A percentile compares a stretch with the other conserved stretches of the same genome.
Evolutionary conservation across 1,140 invertebrate species (phyloP).

Genomic region (Drosophila pandora): DNA sequence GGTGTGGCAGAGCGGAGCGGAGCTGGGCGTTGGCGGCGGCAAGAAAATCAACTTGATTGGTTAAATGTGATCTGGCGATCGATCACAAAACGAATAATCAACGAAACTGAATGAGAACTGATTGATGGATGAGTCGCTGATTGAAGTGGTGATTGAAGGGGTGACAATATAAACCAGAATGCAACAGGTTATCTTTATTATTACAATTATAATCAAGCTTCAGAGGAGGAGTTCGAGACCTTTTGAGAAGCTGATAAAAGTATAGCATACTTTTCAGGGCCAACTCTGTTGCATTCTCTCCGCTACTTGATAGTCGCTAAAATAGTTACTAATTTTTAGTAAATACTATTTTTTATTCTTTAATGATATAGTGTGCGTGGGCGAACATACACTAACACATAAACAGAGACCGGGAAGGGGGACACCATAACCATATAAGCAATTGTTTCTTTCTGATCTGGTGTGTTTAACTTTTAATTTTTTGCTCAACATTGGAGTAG

Average conservation of each 20-base stretch:
- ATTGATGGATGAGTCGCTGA: conserved; percentile 65
- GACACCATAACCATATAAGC: conserved; percentile 77
- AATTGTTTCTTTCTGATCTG: conserved; percentile 39
- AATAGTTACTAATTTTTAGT: conserved; percentile 30
- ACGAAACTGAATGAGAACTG: conserved; percentile 60
- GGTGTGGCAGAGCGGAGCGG: conserved; percentile 28
- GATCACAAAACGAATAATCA: conserved; percentile 43
- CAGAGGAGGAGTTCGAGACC: conserved; percentile 8
- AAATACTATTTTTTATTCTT: conserved; percentile 14
- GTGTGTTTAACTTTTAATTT: conserved; percentile 52
- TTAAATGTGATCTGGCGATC: conserved; percentile 38
- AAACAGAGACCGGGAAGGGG: conserved; percentile 29
- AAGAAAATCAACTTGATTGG: conserved; percentile 61
- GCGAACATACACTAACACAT: conserved; percentile 34
- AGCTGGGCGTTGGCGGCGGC: conserved; percentile 19
- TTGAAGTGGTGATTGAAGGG: conserved; percentile 43
- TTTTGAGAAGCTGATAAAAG: not conserved
- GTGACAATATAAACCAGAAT: conserved; percentile 20
- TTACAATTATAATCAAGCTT: not conserved
- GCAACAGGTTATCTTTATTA: conserved; percentile 21
- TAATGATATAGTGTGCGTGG: conserved; percentile 19
- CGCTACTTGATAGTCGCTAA: conserved; percentile 12
- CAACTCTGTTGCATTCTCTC: conserved; percentile 45
- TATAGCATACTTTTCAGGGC: conserved; percentile 22
- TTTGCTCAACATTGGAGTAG: conserved; percentile 28